These are phyloP conservation scores for Anhinga rufa DNA, from an alignment of 2,113 vertebrate genomes.

Conservation along the genomic window DNA sequence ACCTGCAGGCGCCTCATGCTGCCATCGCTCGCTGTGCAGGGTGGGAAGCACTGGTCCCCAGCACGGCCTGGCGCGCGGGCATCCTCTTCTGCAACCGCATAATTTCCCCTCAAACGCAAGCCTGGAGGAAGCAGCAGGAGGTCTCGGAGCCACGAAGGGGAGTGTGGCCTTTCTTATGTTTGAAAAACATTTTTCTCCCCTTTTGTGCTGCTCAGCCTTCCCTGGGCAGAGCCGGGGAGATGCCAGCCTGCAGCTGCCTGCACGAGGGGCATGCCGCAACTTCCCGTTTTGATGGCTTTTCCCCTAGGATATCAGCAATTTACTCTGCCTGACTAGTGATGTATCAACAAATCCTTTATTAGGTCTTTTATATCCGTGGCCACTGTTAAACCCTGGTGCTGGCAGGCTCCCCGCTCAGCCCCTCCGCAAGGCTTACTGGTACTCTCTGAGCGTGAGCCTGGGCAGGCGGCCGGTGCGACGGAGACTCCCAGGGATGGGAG, in stretches of 20 bases:
- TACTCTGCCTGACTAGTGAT: background rate
- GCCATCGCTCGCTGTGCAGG: accelerated
- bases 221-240: background rate
- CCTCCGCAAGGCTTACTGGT: background rate
- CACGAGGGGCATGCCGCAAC: background rate
- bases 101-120: background rate
- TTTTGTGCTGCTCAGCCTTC: background rate
- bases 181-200: background rate
- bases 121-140: background rate
- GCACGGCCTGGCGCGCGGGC: background rate
- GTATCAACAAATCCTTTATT: background rate
- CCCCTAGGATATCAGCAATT: background rate
- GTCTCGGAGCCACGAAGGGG: background rate
- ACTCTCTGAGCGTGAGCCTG: background rate
- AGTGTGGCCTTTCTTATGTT: background rate
- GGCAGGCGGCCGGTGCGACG: accelerated
- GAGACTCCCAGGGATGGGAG: background rate
- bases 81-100: background rate
- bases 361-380: background rate
- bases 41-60: background rate
- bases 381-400: background rate
- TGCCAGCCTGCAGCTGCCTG: background rate
- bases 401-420: background rate
- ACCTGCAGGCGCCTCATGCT: background rate
- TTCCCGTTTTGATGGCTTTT: background rate